Evolutionary conservation across 2,797 vertebrate genomes (phyloP).

Genomic region (Poeciliopsis paucimaculata): DNA sequence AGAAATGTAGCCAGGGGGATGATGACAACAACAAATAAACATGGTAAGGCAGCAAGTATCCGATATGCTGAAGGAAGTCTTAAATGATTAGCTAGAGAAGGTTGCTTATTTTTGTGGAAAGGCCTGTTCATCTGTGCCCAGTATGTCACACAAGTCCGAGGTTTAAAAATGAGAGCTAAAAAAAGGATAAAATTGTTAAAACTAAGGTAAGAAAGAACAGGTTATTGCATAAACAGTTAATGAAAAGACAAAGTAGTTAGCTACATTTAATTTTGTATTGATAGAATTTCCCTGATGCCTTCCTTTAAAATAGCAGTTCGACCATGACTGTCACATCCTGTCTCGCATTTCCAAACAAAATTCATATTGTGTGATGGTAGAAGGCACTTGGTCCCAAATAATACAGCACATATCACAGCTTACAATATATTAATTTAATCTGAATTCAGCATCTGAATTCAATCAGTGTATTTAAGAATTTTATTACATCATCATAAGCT

Average conservation of each 20-base stretch:
- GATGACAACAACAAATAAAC: slow-evolving; percentile 11
- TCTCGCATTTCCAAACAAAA: neutral
- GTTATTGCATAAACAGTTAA: neutral
- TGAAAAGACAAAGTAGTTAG: neutral
- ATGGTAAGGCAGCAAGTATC: neutral
- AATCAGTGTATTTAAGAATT: neutral
- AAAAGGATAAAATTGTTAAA: neutral
- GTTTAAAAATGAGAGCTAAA: neutral
- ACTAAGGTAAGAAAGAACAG: neutral
- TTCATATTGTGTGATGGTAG: neutral
- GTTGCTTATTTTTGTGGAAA: neutral
- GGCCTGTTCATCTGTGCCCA: neutral
- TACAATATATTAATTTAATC: neutral
- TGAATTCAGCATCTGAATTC: neutral
- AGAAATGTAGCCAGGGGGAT: slow-evolving; percentile 30
- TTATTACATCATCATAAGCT: neutral
- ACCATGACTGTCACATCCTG: neutral
- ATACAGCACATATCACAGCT: neutral
- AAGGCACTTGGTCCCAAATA: neutral
- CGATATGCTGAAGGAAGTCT: neutral
- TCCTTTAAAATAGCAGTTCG: neutral
- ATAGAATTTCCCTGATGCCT: no score
- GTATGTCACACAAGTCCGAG: neutral
- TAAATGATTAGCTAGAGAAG: neutral
- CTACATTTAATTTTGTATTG: neutral